These are phyloP conservation scores for Oscheius onirici DNA, from an alignment of 2,888 invertebrate genomes.

Conservation along the genomic window DNA sequence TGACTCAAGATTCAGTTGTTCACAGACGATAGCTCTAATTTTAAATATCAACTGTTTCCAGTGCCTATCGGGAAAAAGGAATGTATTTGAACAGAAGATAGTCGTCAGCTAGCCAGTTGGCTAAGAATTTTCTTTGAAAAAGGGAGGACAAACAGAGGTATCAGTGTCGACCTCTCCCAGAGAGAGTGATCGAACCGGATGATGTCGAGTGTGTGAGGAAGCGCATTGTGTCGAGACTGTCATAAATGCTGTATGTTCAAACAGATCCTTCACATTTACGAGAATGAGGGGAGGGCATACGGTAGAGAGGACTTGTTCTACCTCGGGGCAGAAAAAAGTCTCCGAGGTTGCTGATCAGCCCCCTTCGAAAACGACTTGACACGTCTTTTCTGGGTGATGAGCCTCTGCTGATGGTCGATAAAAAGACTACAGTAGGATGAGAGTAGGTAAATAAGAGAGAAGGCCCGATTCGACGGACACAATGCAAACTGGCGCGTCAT, in stretches of 20 bases:
- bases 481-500: conserved; percentile 11
- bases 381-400: conserved; percentile 2
- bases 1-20: too few species aligned
- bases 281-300: conserved; percentile 12
- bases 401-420: not conserved
- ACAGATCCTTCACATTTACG: conserved; percentile 7
- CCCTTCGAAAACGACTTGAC: conserved; percentile 14
- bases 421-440: conserved; percentile 18
- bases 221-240: conserved; percentile 7
- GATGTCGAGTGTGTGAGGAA: conserved; percentile 25
- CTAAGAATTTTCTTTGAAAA: too few species aligned
- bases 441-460: conserved; percentile 20
- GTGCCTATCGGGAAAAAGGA: too few species aligned
- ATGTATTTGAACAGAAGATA: too few species aligned
- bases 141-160: too few species aligned
- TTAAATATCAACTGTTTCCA: too few species aligned
- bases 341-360: not conserved
- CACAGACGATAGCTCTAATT: too few species aligned
- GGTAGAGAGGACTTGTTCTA: conserved; percentile 13
- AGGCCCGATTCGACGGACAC: not conserved
- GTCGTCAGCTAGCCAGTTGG: too few species aligned
- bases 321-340: not conserved
- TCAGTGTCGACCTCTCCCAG: too few species aligned
- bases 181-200: not conserved
- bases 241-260: conserved; percentile 20